These are phyloP conservation scores for Indri indri DNA, from an alignment of 2,113 vertebrate species.

Conservation along the genomic window DNA sequence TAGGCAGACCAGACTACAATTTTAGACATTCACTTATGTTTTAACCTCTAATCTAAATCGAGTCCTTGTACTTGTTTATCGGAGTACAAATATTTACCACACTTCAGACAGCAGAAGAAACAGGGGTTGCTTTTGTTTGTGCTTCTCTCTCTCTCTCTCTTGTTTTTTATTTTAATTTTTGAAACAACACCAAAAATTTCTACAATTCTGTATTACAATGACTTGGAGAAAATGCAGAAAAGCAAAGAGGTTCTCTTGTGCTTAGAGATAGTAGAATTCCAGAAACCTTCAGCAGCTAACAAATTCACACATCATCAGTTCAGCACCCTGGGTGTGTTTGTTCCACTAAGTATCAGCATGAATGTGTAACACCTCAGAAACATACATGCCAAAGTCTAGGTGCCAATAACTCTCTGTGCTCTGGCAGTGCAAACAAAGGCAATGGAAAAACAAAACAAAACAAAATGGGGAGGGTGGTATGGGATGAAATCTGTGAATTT, in stretches of 20 bases:
- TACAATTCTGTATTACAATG: not conserved
- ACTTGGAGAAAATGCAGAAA: not conserved
- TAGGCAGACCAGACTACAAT: not conserved
- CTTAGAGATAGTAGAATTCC: not conserved
- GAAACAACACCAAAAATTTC: not conserved
- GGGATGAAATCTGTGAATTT: not conserved
- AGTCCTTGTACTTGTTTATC: not conserved
- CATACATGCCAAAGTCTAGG: not conserved
- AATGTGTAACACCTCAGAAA: not conserved
- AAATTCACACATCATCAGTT: not conserved
- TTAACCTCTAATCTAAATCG: not conserved
- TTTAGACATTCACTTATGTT: not conserved
- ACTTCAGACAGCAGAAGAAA: not conserved
- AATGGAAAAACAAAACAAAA: not conserved
- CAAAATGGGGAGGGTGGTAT: too few species aligned
- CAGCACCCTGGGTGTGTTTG: not conserved
- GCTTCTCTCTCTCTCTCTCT: not conserved
- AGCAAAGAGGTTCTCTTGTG: not conserved
- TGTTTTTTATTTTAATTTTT: not conserved
- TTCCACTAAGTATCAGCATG: not conserved
- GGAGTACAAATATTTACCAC: not conserved
- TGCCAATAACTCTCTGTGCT: not conserved
- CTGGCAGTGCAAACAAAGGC: not conserved
- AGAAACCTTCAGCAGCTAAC: not conserved
- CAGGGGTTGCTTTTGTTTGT: not conserved